Conservation (phyloP, 2,113 vertebrate genomes). For the Macquaria australasica region DNA sequence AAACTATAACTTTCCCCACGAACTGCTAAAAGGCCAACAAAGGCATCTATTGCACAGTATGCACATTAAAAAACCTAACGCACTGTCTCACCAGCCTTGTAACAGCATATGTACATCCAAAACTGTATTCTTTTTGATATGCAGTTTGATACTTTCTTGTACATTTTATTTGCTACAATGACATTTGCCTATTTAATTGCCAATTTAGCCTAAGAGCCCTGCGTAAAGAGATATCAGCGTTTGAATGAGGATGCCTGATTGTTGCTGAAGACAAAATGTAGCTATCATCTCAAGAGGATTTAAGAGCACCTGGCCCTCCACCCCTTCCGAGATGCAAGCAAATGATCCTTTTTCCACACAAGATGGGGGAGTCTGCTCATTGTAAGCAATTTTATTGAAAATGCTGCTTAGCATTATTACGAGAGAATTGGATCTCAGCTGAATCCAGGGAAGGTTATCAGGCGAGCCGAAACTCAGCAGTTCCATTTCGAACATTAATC, state of each 20-base stretch:
- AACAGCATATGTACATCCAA: neutral
- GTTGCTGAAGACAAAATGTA: slow-evolving; percentile 48
- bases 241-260: slow-evolving; percentile 51
- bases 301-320: slow-evolving; percentile 49
- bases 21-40: slow-evolving; percentile 5
- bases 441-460: slow-evolving; percentile 71
- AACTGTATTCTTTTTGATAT: neutral
- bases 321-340: slow-evolving; percentile 26
- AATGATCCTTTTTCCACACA: slow-evolving; percentile 47
- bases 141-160: neutral
- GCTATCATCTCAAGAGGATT: slow-evolving; percentile 56
- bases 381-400: slow-evolving; percentile 67
- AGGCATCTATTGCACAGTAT: neutral
- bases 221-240: slow-evolving; percentile 11
- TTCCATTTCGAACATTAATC: slow-evolving; percentile 70
- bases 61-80: neutral
- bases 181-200: neutral
- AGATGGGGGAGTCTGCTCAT: slow-evolving; percentile 37
- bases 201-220: slow-evolving; percentile 15
- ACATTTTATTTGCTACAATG: neutral
- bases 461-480: slow-evolving; percentile 46
- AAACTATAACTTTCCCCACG: no score
- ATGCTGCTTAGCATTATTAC: slow-evolving; percentile 56
- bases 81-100: neutral
- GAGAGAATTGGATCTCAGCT: slow-evolving; percentile 67